Evolutionary conservation across 1,140 invertebrate species (phyloP).

Genomic region (Euura saliciscinereae): DNA sequence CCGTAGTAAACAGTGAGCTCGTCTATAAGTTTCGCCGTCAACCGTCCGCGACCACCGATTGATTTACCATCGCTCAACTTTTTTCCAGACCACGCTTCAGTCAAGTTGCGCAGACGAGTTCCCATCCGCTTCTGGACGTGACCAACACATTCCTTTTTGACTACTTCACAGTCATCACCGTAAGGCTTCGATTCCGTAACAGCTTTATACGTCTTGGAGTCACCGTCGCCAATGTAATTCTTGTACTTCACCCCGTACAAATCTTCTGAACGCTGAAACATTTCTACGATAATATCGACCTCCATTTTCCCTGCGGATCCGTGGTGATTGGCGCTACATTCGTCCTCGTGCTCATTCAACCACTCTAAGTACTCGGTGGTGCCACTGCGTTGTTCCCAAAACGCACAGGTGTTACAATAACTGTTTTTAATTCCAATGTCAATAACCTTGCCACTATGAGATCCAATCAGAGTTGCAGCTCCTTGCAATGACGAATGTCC

Average conservation of each 20-base stretch:
- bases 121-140: conserved; percentile 18
- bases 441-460: conserved; percentile 23
- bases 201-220: conserved; percentile 7
- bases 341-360: not conserved
- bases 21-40: conserved; percentile 27
- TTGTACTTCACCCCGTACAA: conserved; percentile 11
- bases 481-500: conserved; percentile 36
- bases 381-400: not conserved
- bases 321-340: conserved; percentile 12
- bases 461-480: conserved; percentile 28
- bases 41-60: conserved; percentile 18
- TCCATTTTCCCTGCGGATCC: conserved; percentile 21
- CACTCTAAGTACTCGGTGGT: not conserved
- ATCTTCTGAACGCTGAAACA: conserved; percentile 16
- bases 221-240: conserved; percentile 21
- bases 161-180: not conserved
- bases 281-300: conserved; percentile 16
- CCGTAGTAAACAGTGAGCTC: conserved; percentile 29
- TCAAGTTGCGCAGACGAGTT: conserved; percentile 13
- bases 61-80: conserved; percentile 16
- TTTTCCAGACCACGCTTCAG: no score
- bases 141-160: conserved; percentile 15
- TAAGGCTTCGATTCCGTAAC: not conserved
- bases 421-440: conserved; percentile 13
- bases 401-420: not conserved